These are phyloP conservation scores for Notothenia coriiceps DNA, from an alignment of 2,113 vertebrate species.

Conservation along the genomic window DNA sequence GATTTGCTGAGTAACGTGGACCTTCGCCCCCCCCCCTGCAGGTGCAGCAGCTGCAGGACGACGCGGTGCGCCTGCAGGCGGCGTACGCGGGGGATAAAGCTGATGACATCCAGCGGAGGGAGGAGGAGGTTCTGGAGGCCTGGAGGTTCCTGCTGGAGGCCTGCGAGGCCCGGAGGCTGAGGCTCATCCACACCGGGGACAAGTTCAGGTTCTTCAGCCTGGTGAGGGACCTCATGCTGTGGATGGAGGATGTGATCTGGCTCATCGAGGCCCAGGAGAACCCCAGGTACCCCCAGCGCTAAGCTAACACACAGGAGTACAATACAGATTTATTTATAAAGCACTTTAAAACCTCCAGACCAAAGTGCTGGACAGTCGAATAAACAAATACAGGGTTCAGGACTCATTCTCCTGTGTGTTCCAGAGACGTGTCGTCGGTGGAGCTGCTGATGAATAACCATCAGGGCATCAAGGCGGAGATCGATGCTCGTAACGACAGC, in stretches of 20 bases:
- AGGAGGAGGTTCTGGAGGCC: conserved; percentile 93
- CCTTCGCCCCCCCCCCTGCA: conserved; percentile 57
- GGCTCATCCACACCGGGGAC: conserved; percentile 93
- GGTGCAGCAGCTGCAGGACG: conserved; percentile 96
- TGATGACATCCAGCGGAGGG: conserved; percentile 94
- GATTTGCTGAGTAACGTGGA: neutral
- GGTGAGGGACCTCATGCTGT: conserved; percentile 97
- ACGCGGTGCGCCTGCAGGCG: conserved; percentile 92
- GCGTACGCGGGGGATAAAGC: conserved; percentile 97
- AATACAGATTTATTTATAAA: too few species aligned
- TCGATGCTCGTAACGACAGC: conserved; percentile 96
- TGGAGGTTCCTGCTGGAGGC: conserved; percentile 93
- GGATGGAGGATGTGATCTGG: conserved; percentile 98
- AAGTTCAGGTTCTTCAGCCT: conserved; percentile 98
- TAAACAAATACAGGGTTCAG: too few species aligned
- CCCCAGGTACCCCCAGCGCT: conserved; percentile 85
- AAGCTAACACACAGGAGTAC: too few species aligned
- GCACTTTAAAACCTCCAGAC: too few species aligned
- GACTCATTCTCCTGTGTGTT: neutral
- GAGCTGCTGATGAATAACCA: conserved; percentile 99
- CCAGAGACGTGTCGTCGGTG: conserved; percentile 95
- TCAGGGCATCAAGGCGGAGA: conserved; percentile 98
- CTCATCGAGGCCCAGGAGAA: conserved; percentile 98
- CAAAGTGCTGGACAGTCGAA: too few species aligned
- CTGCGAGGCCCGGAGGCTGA: conserved; percentile 89